Evolutionary conservation across 2,888 invertebrate species (phyloP).

Genomic region (Phyto melanocephala): DNA sequence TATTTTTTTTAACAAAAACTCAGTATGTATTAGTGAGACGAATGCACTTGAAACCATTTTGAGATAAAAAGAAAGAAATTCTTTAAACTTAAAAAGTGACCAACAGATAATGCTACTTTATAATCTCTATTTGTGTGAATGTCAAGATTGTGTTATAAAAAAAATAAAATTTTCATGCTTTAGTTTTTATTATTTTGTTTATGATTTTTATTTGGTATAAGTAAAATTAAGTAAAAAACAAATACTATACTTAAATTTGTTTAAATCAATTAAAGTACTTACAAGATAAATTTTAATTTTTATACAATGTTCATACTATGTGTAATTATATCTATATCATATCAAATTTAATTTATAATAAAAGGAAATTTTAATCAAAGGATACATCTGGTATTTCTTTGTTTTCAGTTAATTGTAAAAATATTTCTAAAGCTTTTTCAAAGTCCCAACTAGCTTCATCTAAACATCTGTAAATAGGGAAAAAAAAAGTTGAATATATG

Average conservation of each 20-base stretch:
- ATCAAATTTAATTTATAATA: too few species aligned
- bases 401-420: constrained; percentile 65
- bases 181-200: too few species aligned
- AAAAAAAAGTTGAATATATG: neutral
- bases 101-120: neutral
- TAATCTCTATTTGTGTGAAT: neutral
- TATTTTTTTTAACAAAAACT: too few species aligned
- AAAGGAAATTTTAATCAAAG: constrained; percentile 67
- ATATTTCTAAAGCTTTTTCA: constrained; percentile 68
- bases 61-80: neutral
- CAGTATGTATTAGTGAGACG: neutral
- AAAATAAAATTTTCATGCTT: neutral
- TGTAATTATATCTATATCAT: too few species aligned
- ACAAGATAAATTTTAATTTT: too few species aligned
- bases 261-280: too few species aligned
- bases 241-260: too few species aligned
- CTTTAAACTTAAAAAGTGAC: neutral
- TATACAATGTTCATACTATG: too few species aligned
- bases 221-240: neutral
- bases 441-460: constrained; percentile 74
- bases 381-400: constrained; percentile 71
- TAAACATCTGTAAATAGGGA: constrained; percentile 67
- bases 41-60: neutral
- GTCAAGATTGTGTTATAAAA: neutral
- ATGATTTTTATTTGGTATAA: too few species aligned